Evolutionary conservation across 2,797 vertebrate genomes (phyloP), one percentile per base, ranked within the genome.

Genomic region (Silurus aristotelis): DNA sequence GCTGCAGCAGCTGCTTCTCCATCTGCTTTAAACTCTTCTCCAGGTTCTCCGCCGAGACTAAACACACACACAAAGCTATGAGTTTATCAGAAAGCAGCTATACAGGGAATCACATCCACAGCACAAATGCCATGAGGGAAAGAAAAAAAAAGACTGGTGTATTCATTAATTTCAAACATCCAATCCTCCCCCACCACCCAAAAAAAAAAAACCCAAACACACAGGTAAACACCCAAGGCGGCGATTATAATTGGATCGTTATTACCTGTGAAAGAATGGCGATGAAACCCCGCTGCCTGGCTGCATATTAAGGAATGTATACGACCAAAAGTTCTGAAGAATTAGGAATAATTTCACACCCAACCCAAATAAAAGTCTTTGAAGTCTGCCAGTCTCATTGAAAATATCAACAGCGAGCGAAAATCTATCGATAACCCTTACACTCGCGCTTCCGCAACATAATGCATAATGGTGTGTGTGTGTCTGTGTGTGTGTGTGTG

Each of bases 11-110:
- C 93, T 99, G 98, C 89, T 90, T 95, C 93, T 98, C 97, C 97
- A 99, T 99, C 95, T 98, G 97, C 92, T 95, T 96, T 89, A 99
- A 95, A 94, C 94, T 98, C 94, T 98, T 99, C 93, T 98, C 98
- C 95, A 99, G 94, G 94, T 95, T 97, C 96, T 99, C 98, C 91
- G 96, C 97, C 91, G 98, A 98, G 87, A 98, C 98, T 99, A 87
- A 10, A 89, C 73, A 89, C 77, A 89, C 80, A 89, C 56, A 86
- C 12, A 52, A 52, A 52, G 6, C 9, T 5, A 20, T n/a, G 64
- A 48, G 43, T 71, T 71, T 5, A 79, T 79, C 71, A 80, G 46
- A 64, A 58, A 56, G 38, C n/a, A 63, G 73, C 52, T 19, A 83
- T 6, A 60, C 20, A n/a, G 31, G 61, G 61, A 84, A 56, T 25